Evolutionary conservation across 2,113 vertebrate species (phyloP), one percentile per base, ranked within the genome.

Genomic region (Brachypodius melanocephalos): DNA sequence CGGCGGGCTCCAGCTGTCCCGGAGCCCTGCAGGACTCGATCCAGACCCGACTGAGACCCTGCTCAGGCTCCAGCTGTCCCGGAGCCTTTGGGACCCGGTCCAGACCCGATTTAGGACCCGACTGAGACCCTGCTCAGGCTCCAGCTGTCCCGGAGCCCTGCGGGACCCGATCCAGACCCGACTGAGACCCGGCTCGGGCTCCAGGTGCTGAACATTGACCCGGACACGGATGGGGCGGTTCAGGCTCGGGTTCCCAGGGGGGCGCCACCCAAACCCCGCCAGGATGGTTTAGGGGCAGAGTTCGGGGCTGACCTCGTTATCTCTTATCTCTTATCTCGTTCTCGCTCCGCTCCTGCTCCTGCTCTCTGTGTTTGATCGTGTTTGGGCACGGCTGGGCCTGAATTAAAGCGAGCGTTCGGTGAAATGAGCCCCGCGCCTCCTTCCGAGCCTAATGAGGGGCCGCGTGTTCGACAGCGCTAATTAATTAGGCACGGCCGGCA

Each of bases 21-120:
- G 1, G 36, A 4, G 7, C 40, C 42, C 10, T 4, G 38, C 11
- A 3, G 22, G 31, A 15, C 34, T 63, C 6, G 0, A 6, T 4
- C 31, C 5, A 31, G 43, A 29, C 66, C 45, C 5, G 48, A 12
- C 12, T 29, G 24, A 7, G 20, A 5, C 52, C 51, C 1, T 42
- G 0, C 10, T 48, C 2, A 8, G 66, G 79, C 66, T 69, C 45
- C 45, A 7, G 36, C 38, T 38, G 38, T 22, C 8, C 18, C 14
- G 1, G 34, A 4, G 7, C 40, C 42, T 9, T 4, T 8, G 3
- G 22, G 31, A 15, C 34, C 78, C 6, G 0, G 5, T 4, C 31
- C 5, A 31, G 43, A 29, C 66, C 45, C 5, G 48, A 12, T 16
- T 38, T 2, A 46, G 21, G 43, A 29, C 66, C 45, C 5, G 48